Evolutionary conservation across 1,140 invertebrate genomes (phyloP), one percentile per base, ranked within the genome.

Genomic region (Marisa cornuarietis): DNA sequence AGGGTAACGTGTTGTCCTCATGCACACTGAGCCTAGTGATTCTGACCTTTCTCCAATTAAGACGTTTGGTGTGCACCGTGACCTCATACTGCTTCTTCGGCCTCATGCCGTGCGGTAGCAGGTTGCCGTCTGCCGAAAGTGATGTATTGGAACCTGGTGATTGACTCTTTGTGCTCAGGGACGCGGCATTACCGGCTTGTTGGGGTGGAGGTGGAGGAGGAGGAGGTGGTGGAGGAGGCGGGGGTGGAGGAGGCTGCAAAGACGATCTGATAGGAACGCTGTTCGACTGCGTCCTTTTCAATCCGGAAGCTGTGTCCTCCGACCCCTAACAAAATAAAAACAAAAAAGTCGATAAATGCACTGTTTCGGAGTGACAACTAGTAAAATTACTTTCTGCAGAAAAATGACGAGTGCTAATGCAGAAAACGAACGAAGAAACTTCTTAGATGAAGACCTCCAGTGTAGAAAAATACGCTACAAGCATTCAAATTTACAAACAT

Each of bases 61-160:
- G 88, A 79, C 91, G 85, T 88, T 99, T 99, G 81, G 98, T 92
- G 0, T 96, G 96, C 49, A 92, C 93, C 65, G 95, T 94, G 0
- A 96, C 93, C 71, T 96, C 94, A 94, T 95, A 98, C 87, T 97
- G 97, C 89, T 95, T 96, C 88, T 98, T 98, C 0, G 96, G 95
- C 86, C 98, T 96, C 81, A 99, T 92, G 3, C 96, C 97, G 88
- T 95, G 93, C 0, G 97, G 97, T 6, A 98, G 90, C 0, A 93
- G 90, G 68, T 84, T 84, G 42, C 76, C 76, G 22, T 81, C 83
- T 14, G 88, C 86, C 11, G 90, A 87, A 20, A 87, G 87, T 31
- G 86, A 85, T 51, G 85, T 83, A 24, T 87, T 79, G 14, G 83
- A 79, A 51, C 31, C 79, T 42, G 24, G 90, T 89, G 10, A 90